Base-by-base conservation (phyloP, 2,113 vertebrate species). In the Brachyhypopomus gauderio region DNA sequence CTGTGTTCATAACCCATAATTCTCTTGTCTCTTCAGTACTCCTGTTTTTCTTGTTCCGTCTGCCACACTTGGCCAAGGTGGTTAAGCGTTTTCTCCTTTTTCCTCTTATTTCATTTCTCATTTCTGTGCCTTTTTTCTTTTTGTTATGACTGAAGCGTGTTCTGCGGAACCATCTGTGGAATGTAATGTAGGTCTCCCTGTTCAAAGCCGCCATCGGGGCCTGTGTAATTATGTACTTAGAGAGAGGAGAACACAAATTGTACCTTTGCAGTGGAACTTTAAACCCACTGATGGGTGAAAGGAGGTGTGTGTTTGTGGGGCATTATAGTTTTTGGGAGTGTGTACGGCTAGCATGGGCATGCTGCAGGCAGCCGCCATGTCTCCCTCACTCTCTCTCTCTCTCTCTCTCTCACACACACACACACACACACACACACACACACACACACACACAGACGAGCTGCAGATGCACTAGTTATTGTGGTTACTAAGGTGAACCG, bases 161-260 rank as follows among this genome's bases (percentile, higher is more conserved):
- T 56, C 85, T 88, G 36, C 27, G 12, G 27, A 88, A 82, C 70
- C 86, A 88, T 91, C 81, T 75, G 58, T 85, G 77, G 90, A 90
- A 92, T 91, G 90, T 73, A 63, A 80, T 71, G 75, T 87, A 83
- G 83, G 56, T 80, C 79, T 63, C 3, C 73, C 83, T 90, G 91
- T 52, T 52, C 45, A 52, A 52, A 52, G 45, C 45, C 8, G 2
- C 45, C 45, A 14, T 52, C 45, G 1, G 45, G 59, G 83, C 78
- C 86, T 34, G 84, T 91, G 82, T 87, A 88, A 91, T 91, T 91
- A 91, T 83, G 86, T 52, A 52, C 45, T 52, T 52, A 52, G 9
- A 52, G 88, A 90, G 89, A 92, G 89, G 85, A 71, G 58, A 83
- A 88, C 86, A 85, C 75, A 90, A 92, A 92, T 91, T 90, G 89